Evolutionary conservation across 2,113 vertebrate species (phyloP).

Genomic region (Syngnathoides biaculeatus): DNA sequence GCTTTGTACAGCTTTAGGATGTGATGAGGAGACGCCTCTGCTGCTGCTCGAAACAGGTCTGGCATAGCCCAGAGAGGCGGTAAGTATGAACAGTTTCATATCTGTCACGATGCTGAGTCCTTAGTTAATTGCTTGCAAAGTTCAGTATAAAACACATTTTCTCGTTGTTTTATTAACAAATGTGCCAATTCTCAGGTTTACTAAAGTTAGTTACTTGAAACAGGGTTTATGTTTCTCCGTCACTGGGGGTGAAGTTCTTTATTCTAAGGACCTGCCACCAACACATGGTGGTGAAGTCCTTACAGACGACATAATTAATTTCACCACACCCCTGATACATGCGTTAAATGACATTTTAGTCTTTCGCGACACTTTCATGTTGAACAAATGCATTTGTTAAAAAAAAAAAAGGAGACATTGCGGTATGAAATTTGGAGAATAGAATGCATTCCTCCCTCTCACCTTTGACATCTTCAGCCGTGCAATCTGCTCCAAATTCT

Average conservation of each 20-base stretch:
- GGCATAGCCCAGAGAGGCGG: neutral
- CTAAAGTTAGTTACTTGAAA: neutral
- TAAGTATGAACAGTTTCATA: neutral
- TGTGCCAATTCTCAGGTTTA: neutral
- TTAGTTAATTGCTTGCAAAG: neutral
- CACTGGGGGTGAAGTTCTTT: conserved; percentile 4
- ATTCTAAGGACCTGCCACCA: conserved; percentile 35
- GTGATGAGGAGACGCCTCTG: conserved; percentile 58
- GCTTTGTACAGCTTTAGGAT: conserved; percentile 65
- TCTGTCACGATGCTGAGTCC: neutral
- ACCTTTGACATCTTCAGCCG: conserved; percentile 62
- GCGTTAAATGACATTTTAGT: neutral
- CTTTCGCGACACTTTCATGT: too few species aligned
- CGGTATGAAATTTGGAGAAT: too few species aligned
- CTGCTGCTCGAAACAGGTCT: conserved; percentile 64
- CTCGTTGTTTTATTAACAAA: neutral
- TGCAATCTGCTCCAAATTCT: conserved; percentile 48
- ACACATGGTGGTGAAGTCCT: conserved; percentile 30
- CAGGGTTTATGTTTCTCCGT: conserved; percentile 1
- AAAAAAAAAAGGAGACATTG: neutral
- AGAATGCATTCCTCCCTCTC: neutral
- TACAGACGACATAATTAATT: neutral
- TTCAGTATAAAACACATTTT: neutral
- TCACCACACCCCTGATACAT: neutral
- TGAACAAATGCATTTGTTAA: neutral